Conservation (phyloP, 2,888 invertebrate genomes). For the Agonopterix alstromeriana region DNA sequence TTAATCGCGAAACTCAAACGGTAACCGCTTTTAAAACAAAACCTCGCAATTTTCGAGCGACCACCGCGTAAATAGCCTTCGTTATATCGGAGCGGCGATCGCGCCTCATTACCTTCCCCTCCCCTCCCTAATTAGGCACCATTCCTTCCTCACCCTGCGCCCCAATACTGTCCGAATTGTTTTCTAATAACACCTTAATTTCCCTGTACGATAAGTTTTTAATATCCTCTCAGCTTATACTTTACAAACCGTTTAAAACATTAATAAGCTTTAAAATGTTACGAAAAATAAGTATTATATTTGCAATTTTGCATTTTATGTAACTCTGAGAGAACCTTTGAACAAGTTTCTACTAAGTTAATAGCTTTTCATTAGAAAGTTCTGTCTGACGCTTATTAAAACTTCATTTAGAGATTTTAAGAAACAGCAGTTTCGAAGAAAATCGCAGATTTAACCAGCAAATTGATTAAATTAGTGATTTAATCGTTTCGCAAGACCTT, state of each 20-base stretch:
- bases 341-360: too few species aligned
- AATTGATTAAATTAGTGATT: too few species aligned
- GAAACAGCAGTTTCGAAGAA: not conserved
- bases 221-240: not conserved
- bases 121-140: conserved; percentile 64
- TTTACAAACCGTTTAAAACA: not conserved
- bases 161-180: conserved; percentile 51
- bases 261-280: too few species aligned
- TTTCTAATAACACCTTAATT: conserved; percentile 74
- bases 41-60: conserved; percentile 73
- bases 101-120: conserved; percentile 73
- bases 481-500: too few species aligned
- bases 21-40: conserved; percentile 75
- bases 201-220: conserved; percentile 28
- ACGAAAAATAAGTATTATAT: not conserved
- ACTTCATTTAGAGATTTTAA: not conserved
- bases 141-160: conserved; percentile 35
- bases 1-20: conserved; percentile 76
- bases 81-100: conserved; percentile 74
- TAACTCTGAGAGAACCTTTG: too few species aligned
- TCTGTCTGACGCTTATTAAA: conserved; percentile 1
- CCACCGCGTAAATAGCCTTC: conserved; percentile 72
- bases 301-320: too few species aligned
- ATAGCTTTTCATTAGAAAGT: too few species aligned
- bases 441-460: not conserved